Base-by-base conservation (phyloP, 2,888 invertebrate genomes). In the Maniola hyperantus region DNA sequence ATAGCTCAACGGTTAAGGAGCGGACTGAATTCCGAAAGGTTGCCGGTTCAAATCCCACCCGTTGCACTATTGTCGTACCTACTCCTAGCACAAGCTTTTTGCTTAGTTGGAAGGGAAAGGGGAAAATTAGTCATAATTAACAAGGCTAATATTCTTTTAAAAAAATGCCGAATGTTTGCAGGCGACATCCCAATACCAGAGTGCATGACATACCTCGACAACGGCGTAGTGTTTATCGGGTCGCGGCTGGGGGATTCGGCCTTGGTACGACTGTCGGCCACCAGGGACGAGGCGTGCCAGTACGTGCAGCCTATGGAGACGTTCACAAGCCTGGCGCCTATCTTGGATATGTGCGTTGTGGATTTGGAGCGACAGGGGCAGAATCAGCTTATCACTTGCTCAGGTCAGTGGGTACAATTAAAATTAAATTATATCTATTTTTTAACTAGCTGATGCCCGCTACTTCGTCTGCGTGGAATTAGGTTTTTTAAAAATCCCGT, bases 161-260 rank as follows among this genome's bases (percentile, higher is more conserved):
- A n/a, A n/a, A n/a, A n/a, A n/a, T n/a, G n/a, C n/a, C n/a, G 26
- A 26, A 26, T 26, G 36, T 50, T 20, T 33, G 0, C 79, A 95
- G 96, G 97, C 20, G 97, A 97, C 86, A 97, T 97, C 64, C 97
- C 97, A 6, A 98, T 99, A 69, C 99, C 99, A 0, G 99, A 99
- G 84, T 98, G 99, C 81, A 96, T 99, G 82, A 99, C 99, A 0
- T 99, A 99, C 87, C 92, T 99, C 71, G 99, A 99, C 89, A 99
- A 99, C 87, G 99, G 99, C 10, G 99, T 99, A 8, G 96, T 99
- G 34, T 99, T 97, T 83, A 95, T 99, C 75, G 99, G 99, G 0
- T 99, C 99, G 0, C 95, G 99, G 13, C 94, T 99, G 62, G 99
- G 99, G 0, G 99, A 99, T 87, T 99, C 99, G 0, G 99, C 99